Percentiles rank a stretch among this genome's conserved stretches.
phyloP scores from a whole-genome alignment of 2,888 invertebrate species.

The Pogonocherus hispidulus region DNA sequence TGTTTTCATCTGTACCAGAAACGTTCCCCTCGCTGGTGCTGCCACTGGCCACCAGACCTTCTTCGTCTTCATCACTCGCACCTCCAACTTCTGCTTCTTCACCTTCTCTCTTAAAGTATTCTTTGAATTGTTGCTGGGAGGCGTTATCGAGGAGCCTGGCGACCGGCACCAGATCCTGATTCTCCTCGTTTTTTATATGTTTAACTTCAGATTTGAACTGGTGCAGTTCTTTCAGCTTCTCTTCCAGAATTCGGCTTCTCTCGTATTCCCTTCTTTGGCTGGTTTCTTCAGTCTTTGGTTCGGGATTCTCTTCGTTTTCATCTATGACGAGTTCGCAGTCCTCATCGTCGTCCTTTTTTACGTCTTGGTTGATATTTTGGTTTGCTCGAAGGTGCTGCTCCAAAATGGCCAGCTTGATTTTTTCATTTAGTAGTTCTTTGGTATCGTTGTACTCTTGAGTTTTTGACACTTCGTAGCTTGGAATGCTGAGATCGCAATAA shows the following conservation, averaged over 20 bases:
- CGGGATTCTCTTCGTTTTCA: conserved; percentile 71
- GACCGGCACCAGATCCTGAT: conserved; percentile 83
- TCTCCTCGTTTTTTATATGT: conserved; percentile 67
- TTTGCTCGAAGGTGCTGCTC: conserved; percentile 78
- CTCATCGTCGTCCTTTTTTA: conserved; percentile 75
- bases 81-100: conserved; percentile 68
- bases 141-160: conserved; percentile 84
- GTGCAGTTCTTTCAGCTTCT: conserved; percentile 55
- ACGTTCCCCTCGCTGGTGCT: conserved; percentile 86
- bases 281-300: conserved; percentile 52
- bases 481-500: conserved; percentile 61
- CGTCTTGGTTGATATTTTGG: conserved; percentile 52
- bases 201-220: conserved; percentile 55
- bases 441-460: conserved; percentile 58
- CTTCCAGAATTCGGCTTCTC: conserved; percentile 56
- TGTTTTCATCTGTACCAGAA: conserved; percentile 87
- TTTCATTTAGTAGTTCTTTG: conserved; percentile 72
- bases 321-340: conserved; percentile 78
- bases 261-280: conserved; percentile 49
- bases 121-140: conserved; percentile 74
- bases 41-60: conserved; percentile 84
- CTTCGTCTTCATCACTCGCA: conserved; percentile 79
- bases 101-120: conserved; percentile 73
- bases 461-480: conserved; percentile 62
- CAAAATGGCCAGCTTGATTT: conserved; percentile 82